Evolutionary conservation across 2,113 vertebrate species (phyloP).

Genomic region (Pardalotus punctatus): DNA sequence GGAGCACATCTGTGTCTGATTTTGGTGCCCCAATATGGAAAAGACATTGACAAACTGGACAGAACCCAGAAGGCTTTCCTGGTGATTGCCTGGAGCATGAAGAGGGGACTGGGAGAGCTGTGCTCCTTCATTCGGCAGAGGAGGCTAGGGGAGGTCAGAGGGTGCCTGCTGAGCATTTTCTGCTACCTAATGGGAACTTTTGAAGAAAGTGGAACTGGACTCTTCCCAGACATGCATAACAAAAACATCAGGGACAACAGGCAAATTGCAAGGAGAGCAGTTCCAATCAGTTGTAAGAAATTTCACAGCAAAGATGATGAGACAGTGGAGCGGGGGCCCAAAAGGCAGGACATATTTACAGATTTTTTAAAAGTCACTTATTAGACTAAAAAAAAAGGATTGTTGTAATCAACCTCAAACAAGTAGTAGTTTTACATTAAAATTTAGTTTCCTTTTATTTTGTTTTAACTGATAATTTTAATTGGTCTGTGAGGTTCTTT

Average conservation of each 20-base stretch:
- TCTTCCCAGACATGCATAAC: neutral
- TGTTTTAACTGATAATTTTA: neutral
- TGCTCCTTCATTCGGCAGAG: neutral
- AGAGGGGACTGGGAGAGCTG: fast-evolving
- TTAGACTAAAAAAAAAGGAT: neutral
- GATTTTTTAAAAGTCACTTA: neutral
- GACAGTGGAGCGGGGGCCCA: neutral
- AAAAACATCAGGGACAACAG: neutral
- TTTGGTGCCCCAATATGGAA: neutral
- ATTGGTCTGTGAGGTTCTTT: neutral
- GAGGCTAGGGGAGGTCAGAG: neutral
- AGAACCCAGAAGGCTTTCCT: neutral
- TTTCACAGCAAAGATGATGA: neutral
- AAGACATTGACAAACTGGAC: neutral
- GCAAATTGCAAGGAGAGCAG: neutral
- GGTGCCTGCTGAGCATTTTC: neutral
- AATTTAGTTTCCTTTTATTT: neutral
- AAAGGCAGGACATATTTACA: neutral
- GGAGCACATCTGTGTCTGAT: neutral
- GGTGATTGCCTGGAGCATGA: fast-evolving
- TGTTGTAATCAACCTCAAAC: neutral
- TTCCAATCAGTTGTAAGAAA: neutral
- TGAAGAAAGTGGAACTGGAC: neutral
- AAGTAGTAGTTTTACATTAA: neutral
- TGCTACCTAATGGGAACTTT: neutral